Percentiles rank a stretch among this genome's conserved stretches.
phyloP scores from a whole-genome alignment of 2,797 vertebrate genomes.

The Enteromius fasciolatus region DNA sequence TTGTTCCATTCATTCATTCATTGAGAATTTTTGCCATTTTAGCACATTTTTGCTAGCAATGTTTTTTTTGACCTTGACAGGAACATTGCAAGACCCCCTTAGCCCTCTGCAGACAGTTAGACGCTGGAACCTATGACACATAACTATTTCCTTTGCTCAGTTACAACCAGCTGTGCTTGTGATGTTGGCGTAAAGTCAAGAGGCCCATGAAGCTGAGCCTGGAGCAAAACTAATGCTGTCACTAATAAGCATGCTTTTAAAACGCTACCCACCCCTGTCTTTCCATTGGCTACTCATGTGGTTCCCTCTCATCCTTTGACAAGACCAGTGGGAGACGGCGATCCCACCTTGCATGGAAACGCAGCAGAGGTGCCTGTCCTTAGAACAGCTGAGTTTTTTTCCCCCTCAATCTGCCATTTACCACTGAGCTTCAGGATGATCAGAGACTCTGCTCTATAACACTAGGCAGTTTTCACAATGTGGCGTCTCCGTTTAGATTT shows the following conservation, averaged over 20 bases:
- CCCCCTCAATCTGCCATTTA: slow-evolving; percentile 16
- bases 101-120: slow-evolving; percentile 48
- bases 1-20: neutral
- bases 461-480: slow-evolving; percentile 25
- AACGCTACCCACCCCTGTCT: slow-evolving; percentile 22
- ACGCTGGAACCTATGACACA: slow-evolving; percentile 41
- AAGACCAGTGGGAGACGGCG: slow-evolving; percentile 4
- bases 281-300: slow-evolving; percentile 37
- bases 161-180: slow-evolving; percentile 45
- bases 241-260: slow-evolving; percentile 49
- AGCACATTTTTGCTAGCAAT: neutral
- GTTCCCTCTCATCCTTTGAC: slow-evolving; percentile 28
- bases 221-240: slow-evolving; percentile 40
- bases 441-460: slow-evolving; percentile 6
- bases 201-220: slow-evolving; percentile 45
- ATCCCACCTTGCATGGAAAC: slow-evolving; percentile 22
- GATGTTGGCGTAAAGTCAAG: slow-evolving; percentile 48
- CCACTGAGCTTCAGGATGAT: slow-evolving; percentile 23
- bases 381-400: neutral
- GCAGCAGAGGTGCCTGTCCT: neutral
- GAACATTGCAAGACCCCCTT: slow-evolving; percentile 15
- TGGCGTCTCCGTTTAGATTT: slow-evolving; percentile 26
- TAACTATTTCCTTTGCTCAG: slow-evolving; percentile 38
- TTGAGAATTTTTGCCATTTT: neutral
- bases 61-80: slow-evolving; percentile 17